Conservation (phyloP, 2,888 invertebrate genomes). For the Synanthedon vespiformis region DNA sequence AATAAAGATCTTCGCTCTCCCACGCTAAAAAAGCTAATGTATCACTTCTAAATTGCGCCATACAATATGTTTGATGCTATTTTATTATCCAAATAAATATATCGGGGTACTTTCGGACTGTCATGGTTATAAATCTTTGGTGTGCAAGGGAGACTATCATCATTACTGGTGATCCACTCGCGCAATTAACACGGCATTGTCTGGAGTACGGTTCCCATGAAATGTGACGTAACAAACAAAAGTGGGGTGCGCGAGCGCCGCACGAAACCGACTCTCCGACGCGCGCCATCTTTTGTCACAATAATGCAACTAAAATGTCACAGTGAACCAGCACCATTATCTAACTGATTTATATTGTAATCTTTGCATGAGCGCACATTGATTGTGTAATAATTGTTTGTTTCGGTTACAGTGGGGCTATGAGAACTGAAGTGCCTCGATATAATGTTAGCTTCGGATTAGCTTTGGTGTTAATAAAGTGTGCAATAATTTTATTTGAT, state of each 20-base stretch:
- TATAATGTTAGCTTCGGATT: conserved; percentile 36
- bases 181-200: conserved; percentile 65
- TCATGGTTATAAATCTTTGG: conserved; percentile 54
- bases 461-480: conserved; percentile 24
- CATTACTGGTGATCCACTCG: conserved; percentile 59
- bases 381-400: conserved; percentile 66
- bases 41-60: conserved; percentile 36
- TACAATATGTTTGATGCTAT: conserved; percentile 60
- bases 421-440: conserved; percentile 39
- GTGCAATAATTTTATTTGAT: conserved; percentile 13
- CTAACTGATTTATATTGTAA: conserved; percentile 49
- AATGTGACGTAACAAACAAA: conserved; percentile 31
- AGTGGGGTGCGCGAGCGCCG: conserved; percentile 16
- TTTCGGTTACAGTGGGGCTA: conserved; percentile 41
- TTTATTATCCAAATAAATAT: conserved; percentile 52
- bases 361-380: conserved; percentile 42
- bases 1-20: conserved; percentile 22
- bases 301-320: conserved; percentile 38
- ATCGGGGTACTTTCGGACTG: conserved; percentile 44
- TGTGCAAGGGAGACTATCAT: conserved; percentile 37
- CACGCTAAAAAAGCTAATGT: conserved; percentile 46
- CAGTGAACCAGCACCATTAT: conserved; percentile 40
- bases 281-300: conserved; percentile 43
- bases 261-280: conserved; percentile 40
- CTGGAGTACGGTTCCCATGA: conserved; percentile 58